Conservation (phyloP, 92 coral and sea anemone genomes). For the Heliopora coerulea region DNA sequence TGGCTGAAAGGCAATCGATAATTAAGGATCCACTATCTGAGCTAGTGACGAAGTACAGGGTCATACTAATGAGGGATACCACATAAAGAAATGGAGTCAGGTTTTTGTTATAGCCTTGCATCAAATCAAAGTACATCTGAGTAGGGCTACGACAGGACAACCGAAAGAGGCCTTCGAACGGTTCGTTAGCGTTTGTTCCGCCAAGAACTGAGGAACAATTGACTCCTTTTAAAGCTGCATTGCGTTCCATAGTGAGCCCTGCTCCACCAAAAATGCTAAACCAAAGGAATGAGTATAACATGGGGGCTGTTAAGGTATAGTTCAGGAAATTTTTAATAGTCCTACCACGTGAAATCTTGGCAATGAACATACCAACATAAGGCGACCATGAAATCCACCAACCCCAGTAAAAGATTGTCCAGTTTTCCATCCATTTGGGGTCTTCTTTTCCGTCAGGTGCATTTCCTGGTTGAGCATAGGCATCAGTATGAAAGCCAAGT, state of each 20-base stretch:
- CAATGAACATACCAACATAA: conserved; percentile 67
- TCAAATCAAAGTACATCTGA: conserved; percentile 82
- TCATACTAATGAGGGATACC: conserved; percentile 59
- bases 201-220: conserved; percentile 67
- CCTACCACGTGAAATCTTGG: conserved; percentile 71
- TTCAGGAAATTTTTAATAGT: conserved; percentile 77
- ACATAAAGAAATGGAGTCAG: conserved; percentile 58
- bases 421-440: conserved; percentile 37
- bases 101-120: conserved; percentile 59
- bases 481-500: conserved; percentile 88
- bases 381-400: conserved; percentile 78
- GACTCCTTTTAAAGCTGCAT: conserved; percentile 55
- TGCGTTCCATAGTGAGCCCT: conserved; percentile 69
- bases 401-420: conserved; percentile 65
- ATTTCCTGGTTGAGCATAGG: conserved; percentile 82
- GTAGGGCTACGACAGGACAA: conserved; percentile 67
- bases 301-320: conserved; percentile 79
- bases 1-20: conserved; percentile 79
- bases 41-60: conserved; percentile 84
- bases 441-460: conserved; percentile 73
- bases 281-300: conserved; percentile 77
- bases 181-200: conserved; percentile 50
- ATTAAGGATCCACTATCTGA: conserved; percentile 88
- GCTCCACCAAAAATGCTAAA: conserved; percentile 82
- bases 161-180: conserved; percentile 66